Base-by-base conservation (phyloP, 2,888 invertebrate species). In the Drosophila nr. perissopoda region DNA sequence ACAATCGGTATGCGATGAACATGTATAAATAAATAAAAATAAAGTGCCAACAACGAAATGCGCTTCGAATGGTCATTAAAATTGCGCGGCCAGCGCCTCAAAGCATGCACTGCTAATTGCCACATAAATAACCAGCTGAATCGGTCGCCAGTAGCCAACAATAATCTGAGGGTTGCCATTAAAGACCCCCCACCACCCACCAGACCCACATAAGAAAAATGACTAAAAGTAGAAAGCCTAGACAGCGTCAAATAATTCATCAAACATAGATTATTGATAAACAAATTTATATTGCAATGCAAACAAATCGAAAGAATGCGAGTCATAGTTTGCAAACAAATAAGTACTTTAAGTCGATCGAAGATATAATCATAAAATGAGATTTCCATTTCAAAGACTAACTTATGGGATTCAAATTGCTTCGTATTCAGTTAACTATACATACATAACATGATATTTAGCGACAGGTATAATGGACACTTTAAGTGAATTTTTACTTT, bases 1-100 rank as follows among this genome's bases (percentile, higher is more conserved):
- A 70, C 63, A 79, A 82, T 72, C 62, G 65, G 71, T 71, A 77
- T 74, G 67, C 74, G 69, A 42, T 34, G 25, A 52, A 68, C 68
- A 65, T 76, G 68, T 53, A 70, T 73, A 82, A 87, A 87, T 89
- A 89, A 87, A 84, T 85, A 89, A 88, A 82, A 71, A 85, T 85
- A 89, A 86, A 85, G 81, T 89, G 88, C 70, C 81, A 85, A 89
- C 84, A 87, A 75, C 83, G 81, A 88, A 88, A 89, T 89, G 88
- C 88, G 89, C 88, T 89, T 88, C 75, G 88, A 89, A 89, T 80
- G 89, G 89, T 89, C 84, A 84, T 84, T 84, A 84, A 89, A 87
- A 89, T 71, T 74, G 72, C 38, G 36, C 58, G 67, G 29, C 65
- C 73, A 60, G 60, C 69, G 60, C 68, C 80, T 79, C 70, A 74